Percentiles rank a stretch among this genome's conserved stretches.
Evolutionary conservation across 2,113 vertebrate species (phyloP).

Genomic region (Tricholaema leucomelas): DNA sequence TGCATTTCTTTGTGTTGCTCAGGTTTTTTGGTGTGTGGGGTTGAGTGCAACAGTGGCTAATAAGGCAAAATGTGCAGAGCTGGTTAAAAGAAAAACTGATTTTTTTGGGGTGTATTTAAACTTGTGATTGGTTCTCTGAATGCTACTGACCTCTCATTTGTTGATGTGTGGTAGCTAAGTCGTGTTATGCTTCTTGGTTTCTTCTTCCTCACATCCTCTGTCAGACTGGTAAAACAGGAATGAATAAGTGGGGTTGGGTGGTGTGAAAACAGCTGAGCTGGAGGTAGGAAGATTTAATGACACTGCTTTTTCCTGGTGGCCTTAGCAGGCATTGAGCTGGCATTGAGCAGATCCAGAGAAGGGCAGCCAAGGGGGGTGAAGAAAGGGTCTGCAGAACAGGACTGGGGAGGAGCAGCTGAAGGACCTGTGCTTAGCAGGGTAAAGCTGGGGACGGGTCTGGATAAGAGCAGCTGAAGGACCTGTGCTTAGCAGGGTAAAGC

Average conservation of each 20-base stretch:
- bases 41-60: not conserved
- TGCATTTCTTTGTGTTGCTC: conserved; percentile 25
- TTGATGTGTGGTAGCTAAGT: not conserved
- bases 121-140: not conserved
- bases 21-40: not conserved
- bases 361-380: no score
- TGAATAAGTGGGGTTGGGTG: not conserved
- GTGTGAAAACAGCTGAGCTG: not conserved
- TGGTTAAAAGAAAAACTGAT: accelerated
- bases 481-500: no score
- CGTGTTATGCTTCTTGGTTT: not conserved
- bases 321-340: no score
- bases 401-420: no score
- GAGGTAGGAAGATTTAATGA: not conserved
- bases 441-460: no score
- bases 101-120: not conserved
- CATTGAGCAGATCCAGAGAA: no score
- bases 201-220: not conserved
- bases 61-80: not conserved
- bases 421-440: no score
- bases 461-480: no score
- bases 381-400: no score
- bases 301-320: not conserved
- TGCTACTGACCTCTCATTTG: not conserved
- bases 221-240: not conserved